Evolutionary conservation across 1,140 invertebrate genomes (phyloP), one percentile per base, ranked within the genome.

Genomic region (Arctopsyche grandis): DNA sequence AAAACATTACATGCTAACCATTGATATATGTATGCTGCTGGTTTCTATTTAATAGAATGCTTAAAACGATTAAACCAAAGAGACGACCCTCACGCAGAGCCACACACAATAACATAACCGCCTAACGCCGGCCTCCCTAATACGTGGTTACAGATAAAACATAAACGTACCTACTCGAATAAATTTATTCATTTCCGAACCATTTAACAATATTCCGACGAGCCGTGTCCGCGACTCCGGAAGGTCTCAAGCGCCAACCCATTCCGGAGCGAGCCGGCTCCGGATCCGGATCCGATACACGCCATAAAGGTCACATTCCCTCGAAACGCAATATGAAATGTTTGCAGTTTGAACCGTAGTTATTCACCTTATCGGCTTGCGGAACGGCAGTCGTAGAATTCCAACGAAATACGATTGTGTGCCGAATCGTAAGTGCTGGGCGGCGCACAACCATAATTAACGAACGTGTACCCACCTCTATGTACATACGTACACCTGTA

Each of bases 101-200:
- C 21, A 19, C 21, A 46, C 52, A 74, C 71, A 56, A 74, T 74
- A 56, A 56, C 71, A 74, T 73, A 74, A 46, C 66, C 44, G 38
- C 63, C 79, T 43, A 70, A 79, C 77, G 76, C 80, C 66, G 9
- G 75, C 63, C 38, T 22, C 74, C 21, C 69, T 73, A 77, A 70
- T 56, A 78, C 71, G 56, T n/a, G 56, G 76, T 69, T 66, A 26
- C 48, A 81, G 77, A 81, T 81, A 81, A 79, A 81, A 81, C 75
- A 81, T 60, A 77, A 77, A 79, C 69, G 78, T 77, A 79, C 44
- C 80, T 75, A 78, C 69, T 75, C 74, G 75, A 81, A 79, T 81
- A 79, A 81, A 81, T 81, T 81, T 81, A 81, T 81, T 78, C 80
- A 43, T 75, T 81, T 81, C 80, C 78, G 78, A 81, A 73, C 78